Evolutionary conservation across 2,797 vertebrate genomes (phyloP), one percentile per base, ranked within the genome.

Genomic region (Mus minutoides): DNA sequence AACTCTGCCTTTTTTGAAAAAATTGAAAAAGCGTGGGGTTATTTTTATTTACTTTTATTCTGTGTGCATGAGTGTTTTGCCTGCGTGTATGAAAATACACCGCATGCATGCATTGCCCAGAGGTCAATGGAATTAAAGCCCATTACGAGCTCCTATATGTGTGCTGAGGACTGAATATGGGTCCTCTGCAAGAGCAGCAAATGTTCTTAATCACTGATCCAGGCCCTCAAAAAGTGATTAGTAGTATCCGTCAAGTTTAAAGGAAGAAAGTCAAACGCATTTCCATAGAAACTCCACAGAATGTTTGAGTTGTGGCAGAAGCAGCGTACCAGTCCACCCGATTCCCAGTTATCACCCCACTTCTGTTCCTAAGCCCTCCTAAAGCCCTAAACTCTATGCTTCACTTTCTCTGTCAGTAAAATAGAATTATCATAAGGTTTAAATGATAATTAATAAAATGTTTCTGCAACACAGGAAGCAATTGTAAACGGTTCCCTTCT

Each of bases 371-470:
- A 37, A 69, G 73, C 6, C 6, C 13, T 5, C n/a, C 6, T 10
- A 73, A 14, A 77, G 77, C 19, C n/a, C 49, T 43, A 4, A 46
- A 13, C 52, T 52, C 58, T 64, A 56, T 37, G 17, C 29, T 69
- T 37, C 17, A 79, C 0, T 86, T 89, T 87, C 17, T 60, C 67
- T 62, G 58, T 60, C 6, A 40, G 16, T 62, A 77, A 87, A 88
- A 90, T 5, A 83, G 37, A 88, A 90, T 83, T 43, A 79, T 37
- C 49, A 52, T 77, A 31, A 78, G 11, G 76, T 52, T 85, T 94
- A 77, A 89, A 73, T 90, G 52, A 94, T 60, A 52, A 71, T 60
- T 2, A 93, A 29, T 54, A 93, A n/a, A 78, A 96, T 92, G 24
- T 78, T 90, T 93, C 60, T 88, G 5, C 40, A 89, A 87, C 90